Base-by-base conservation (phyloP, 2,888 invertebrate genomes). In the Acleris emargana region DNA sequence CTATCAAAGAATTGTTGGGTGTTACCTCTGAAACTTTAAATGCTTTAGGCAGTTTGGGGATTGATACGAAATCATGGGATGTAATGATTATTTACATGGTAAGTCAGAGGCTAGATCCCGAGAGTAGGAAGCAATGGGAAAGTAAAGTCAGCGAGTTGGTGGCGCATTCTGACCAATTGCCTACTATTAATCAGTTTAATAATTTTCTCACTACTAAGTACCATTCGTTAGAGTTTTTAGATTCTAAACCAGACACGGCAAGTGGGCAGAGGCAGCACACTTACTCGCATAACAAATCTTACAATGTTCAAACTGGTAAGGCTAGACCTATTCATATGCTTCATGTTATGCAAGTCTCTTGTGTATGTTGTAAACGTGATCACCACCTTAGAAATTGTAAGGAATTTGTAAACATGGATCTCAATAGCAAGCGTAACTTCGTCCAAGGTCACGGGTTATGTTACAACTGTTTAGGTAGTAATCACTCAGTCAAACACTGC, bases 131-230 rank as follows among this genome's bases (percentile, higher is more conserved):
- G n/a, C 49, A 58, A 6, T 58, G 58, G 49, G 50, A 58, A 20
- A 9, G 32, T 38, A 58, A 58, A 47, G 38, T 58, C 3, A 58
- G 58, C 20, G 32, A 47, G 32, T 38, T 50, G 18, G 11, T 63
- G 9, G 20, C 50, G 20, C 49, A 18, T 16, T 58, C 47, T 7
- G 38, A 50, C 5, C 47, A 58, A 13, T 38, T 58, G 17, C 58
- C 58, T 3, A 58, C 18, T 20, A 38, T 58, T 20, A 1, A 38
- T 0, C 38, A 42, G 11, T 58, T 59, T 13, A 60, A 64, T 16
- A 57, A 64, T 3, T 64, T 67, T 58, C 58, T 67, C n/a, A 57
- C 61, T n/a, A 61, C 60, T 5, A 52, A 58, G n/a, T 67, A 61
- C 25, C 45, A 61, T 16, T 61, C 66, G 1, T 28, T 67, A 4